phyloP scores from a whole-genome alignment of 2,888 invertebrate genomes.

The Rhamphomyia laevipes region DNA sequence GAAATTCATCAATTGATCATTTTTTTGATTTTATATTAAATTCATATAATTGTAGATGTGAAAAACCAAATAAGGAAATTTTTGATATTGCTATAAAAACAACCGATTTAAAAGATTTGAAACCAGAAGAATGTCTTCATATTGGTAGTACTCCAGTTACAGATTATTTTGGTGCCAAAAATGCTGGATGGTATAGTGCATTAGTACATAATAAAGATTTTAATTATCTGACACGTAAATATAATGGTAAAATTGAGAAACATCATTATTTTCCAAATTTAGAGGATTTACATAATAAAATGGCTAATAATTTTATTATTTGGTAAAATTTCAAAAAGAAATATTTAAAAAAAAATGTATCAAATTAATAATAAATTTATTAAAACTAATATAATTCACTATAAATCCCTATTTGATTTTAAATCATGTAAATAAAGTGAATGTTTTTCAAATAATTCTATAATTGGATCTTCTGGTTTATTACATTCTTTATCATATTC shows the following conservation, averaged over 20 bases:
- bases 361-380: too few species aligned
- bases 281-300: slow-evolving; percentile 40
- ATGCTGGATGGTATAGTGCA: slow-evolving; percentile 64
- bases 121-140: slow-evolving; percentile 59
- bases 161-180: slow-evolving; percentile 67
- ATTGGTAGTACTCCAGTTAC: slow-evolving; percentile 65
- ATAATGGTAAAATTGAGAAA: slow-evolving; percentile 34
- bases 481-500: slow-evolving; percentile 62
- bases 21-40: slow-evolving; percentile 71
- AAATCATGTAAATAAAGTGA: slow-evolving; percentile 48
- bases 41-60: slow-evolving; percentile 60
- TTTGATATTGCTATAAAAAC: slow-evolving; percentile 50
- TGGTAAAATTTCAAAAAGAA: slow-evolving; percentile 23
- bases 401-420: slow-evolving; percentile 39
- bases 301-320: slow-evolving; percentile 26
- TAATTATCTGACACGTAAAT: slow-evolving; percentile 32
- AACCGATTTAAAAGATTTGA: slow-evolving; percentile 36
- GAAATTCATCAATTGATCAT: slow-evolving; percentile 49
- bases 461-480: slow-evolving; percentile 46
- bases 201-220: slow-evolving; percentile 38
- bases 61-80: slow-evolving; percentile 65
- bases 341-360: too few species aligned
- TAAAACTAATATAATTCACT: background rate
- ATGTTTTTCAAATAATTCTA: slow-evolving; percentile 55
- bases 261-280: slow-evolving; percentile 39